phyloP scores from a whole-genome alignment of 1,140 invertebrate species.

The Cherax destructor region DNA sequence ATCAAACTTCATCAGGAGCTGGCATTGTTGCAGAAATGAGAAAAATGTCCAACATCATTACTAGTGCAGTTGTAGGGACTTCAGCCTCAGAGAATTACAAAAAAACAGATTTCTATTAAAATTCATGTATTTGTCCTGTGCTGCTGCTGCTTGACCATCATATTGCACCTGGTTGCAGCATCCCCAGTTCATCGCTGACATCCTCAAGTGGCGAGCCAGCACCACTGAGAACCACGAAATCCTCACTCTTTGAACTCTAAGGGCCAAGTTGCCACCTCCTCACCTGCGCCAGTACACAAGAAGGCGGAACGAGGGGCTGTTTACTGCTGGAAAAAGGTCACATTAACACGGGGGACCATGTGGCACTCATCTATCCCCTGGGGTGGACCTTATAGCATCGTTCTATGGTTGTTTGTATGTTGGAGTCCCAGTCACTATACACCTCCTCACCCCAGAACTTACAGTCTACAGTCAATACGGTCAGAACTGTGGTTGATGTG shows the following conservation, averaged over 20 bases:
- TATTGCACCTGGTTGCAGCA: slow-evolving; percentile 80
- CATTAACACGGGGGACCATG: slow-evolving; percentile 97
- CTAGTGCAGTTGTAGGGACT: no score
- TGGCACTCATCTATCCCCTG: slow-evolving; percentile 99
- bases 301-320: slow-evolving; percentile 95
- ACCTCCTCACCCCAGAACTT: slow-evolving; percentile 98
- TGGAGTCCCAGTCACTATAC: slow-evolving; percentile 96
- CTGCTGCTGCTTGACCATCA: slow-evolving; percentile 73
- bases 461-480: slow-evolving; percentile 97
- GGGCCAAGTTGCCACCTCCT: slow-evolving; percentile 90
- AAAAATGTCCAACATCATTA: no score
- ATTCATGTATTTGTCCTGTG: no score
- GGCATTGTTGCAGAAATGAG: no score
- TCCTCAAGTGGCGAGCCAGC: slow-evolving; percentile 94
- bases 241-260: slow-evolving; percentile 97
- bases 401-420: slow-evolving; percentile 99
- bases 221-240: slow-evolving; percentile 98
- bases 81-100: no score
- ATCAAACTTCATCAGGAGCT: no score
- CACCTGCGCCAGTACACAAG: slow-evolving; percentile 95
- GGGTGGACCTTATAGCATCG: slow-evolving; percentile 96
- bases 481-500: slow-evolving; percentile 93
- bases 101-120: no score
- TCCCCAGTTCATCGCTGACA: slow-evolving; percentile 95
- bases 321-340: slow-evolving; percentile 94